Evolutionary conservation across 2,888 invertebrate genomes (phyloP).

Genomic region (Synergus japonicus): DNA sequence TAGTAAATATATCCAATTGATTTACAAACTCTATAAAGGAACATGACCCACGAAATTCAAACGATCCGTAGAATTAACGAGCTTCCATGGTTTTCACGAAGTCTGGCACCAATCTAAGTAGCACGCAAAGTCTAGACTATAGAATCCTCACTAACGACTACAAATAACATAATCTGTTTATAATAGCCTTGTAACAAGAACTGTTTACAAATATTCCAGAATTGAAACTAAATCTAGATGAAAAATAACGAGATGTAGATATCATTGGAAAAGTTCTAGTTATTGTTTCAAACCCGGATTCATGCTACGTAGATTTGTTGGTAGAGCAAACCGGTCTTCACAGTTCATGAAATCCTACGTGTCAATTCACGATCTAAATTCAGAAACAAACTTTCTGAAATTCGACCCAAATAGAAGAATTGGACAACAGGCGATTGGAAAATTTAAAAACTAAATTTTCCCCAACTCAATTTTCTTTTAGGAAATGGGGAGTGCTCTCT

Average conservation of each 20-base stretch:
- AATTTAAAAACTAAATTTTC: too few species aligned
- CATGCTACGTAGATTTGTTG: background rate
- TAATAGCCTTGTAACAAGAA: background rate
- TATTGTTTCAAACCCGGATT: slow-evolving; percentile 7
- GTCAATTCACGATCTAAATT: slow-evolving; percentile 1
- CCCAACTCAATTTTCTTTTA: background rate
- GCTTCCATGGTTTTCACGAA: slow-evolving; percentile 20
- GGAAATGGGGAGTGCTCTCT: background rate
- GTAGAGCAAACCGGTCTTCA: background rate
- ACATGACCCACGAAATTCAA: slow-evolving; percentile 33
- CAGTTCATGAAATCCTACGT: background rate
- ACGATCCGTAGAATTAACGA: slow-evolving; percentile 19
- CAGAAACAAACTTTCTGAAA: background rate
- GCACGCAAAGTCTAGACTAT: slow-evolving; percentile 32
- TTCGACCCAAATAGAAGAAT: too few species aligned
- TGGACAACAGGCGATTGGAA: too few species aligned
- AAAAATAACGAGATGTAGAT: background rate
- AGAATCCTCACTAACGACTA: slow-evolving; percentile 9
- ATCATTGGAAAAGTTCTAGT: background rate
- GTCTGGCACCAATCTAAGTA: slow-evolving; percentile 29
- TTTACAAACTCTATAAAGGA: slow-evolving; percentile 11
- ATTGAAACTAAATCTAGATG: background rate
- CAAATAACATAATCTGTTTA: background rate
- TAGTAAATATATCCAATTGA: slow-evolving; percentile 12
- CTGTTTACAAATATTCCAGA: background rate